A percentile compares a stretch with the other conserved stretches of the same genome.
Conservation (phyloP, 2,797 vertebrate species). For the Babyrousa celebensis region DNA sequence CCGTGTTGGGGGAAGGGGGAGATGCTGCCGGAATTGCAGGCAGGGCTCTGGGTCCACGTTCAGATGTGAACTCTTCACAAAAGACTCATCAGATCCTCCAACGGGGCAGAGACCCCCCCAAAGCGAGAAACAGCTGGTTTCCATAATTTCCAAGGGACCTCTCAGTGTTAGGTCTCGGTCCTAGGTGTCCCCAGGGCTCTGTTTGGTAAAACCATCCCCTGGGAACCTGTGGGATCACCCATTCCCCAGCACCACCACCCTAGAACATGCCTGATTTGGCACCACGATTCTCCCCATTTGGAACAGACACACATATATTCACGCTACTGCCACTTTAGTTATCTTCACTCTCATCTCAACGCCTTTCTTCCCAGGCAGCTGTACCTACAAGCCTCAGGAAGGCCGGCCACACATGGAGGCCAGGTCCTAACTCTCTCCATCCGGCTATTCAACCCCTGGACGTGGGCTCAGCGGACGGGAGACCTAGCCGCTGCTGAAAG, state of each 20-base stretch:
- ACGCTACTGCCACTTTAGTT: accelerated
- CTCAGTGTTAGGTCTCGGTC: no score
- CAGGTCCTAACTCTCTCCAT: neutral
- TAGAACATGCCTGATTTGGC: neutral
- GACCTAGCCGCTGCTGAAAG: neutral
- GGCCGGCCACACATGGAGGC: accelerated
- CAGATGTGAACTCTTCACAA: no score
- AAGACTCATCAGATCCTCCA: no score
- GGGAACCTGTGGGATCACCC: no score
- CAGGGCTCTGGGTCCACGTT: no score
- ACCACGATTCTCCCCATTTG: accelerated
- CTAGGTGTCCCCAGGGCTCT: no score
- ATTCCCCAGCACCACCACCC: neutral
- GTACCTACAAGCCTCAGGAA: neutral
- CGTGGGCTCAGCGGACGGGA: accelerated
- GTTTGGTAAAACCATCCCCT: neutral
- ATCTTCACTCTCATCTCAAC: accelerated
- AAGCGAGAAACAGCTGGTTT: no score
- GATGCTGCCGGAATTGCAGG: no score
- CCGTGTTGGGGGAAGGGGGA: no score
- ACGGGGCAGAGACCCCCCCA: no score
- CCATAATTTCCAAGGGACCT: no score
- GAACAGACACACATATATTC: neutral
- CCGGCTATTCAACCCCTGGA: neutral
- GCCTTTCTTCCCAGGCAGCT: neutral